These are phyloP conservation scores for Goniozus legneri DNA, from an alignment of 1,140 invertebrate species.

Conservation along the genomic window DNA sequence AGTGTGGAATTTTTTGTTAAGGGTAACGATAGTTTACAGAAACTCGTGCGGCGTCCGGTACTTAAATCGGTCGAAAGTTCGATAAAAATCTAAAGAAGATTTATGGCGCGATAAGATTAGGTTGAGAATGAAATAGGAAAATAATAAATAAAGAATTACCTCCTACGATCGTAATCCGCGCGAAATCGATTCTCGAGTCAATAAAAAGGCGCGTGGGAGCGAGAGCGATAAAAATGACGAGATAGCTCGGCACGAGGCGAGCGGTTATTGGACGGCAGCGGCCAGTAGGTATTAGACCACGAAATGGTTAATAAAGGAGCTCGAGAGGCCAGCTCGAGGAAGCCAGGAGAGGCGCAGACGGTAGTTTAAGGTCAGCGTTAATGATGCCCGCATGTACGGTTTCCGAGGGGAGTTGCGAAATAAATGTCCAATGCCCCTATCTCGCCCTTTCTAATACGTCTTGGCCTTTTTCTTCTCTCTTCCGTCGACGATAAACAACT, in stretches of 20 bases:
- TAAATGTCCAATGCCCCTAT: slow-evolving; percentile 28
- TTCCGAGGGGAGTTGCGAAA: slow-evolving; percentile 22
- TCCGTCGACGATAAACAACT: slow-evolving; percentile 1
- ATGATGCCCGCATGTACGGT: slow-evolving; percentile 42
- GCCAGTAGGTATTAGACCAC: slow-evolving; percentile 10
- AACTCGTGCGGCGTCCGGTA: too few species aligned
- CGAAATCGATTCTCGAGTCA: too few species aligned
- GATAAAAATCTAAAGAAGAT: too few species aligned
- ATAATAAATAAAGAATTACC: too few species aligned
- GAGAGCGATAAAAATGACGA: slow-evolving; percentile 23
- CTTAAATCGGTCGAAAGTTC: too few species aligned
- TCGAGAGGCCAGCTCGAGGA: neutral
- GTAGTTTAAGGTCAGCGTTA: slow-evolving; percentile 43
- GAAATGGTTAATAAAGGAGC: slow-evolving; percentile 43
- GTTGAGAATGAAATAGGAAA: too few species aligned
- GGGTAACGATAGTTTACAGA: too few species aligned
- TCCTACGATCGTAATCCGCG: too few species aligned
- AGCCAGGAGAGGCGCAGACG: slow-evolving; percentile 7
- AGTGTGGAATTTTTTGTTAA: too few species aligned
- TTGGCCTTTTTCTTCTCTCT: neutral
- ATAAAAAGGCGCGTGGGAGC: slow-evolving; percentile 20
- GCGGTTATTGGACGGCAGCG: slow-evolving; percentile 28
- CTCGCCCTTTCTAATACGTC: neutral
- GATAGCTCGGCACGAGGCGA: slow-evolving; percentile 17
- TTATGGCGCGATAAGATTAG: too few species aligned